These are phyloP conservation scores for Ceyx melanurus DNA, from an alignment of 2,113 vertebrate genomes.

Conservation along the genomic window DNA sequence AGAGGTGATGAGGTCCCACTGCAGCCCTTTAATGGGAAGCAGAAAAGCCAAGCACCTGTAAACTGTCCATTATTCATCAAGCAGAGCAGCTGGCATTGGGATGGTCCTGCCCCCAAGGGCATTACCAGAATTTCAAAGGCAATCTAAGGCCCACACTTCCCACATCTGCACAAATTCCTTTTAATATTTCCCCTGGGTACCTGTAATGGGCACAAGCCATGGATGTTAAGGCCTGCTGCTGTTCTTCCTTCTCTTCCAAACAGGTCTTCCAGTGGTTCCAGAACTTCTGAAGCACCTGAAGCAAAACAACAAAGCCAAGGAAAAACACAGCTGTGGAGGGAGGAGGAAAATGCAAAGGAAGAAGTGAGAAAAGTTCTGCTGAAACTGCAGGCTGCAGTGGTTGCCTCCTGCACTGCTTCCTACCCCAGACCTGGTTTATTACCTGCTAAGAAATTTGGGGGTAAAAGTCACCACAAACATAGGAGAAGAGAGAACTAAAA, in stretches of 20 bases:
- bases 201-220: slow-evolving; percentile 74
- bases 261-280: slow-evolving; percentile 82
- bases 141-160: not conserved
- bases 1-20: not conserved
- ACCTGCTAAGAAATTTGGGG: not conserved
- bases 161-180: not conserved
- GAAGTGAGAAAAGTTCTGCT: not conserved
- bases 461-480: not conserved
- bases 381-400: not conserved
- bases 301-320: not conserved
- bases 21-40: not conserved
- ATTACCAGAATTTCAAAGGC: not conserved
- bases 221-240: slow-evolving; percentile 54
- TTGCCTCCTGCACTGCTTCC: not conserved
- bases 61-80: not conserved
- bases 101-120: not conserved
- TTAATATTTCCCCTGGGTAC: slow-evolving; percentile 49
- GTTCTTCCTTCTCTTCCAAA: slow-evolving; percentile 79
- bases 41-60: not conserved
- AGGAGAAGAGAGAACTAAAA: not conserved
- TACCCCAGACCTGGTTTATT: not conserved
- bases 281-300: slow-evolving; percentile 77
- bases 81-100: not conserved
- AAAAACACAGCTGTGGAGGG: not conserved
- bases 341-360: not conserved